phyloP scores from a whole-genome alignment of 2,113 vertebrate species.

The Ascaphus truei region DNA sequence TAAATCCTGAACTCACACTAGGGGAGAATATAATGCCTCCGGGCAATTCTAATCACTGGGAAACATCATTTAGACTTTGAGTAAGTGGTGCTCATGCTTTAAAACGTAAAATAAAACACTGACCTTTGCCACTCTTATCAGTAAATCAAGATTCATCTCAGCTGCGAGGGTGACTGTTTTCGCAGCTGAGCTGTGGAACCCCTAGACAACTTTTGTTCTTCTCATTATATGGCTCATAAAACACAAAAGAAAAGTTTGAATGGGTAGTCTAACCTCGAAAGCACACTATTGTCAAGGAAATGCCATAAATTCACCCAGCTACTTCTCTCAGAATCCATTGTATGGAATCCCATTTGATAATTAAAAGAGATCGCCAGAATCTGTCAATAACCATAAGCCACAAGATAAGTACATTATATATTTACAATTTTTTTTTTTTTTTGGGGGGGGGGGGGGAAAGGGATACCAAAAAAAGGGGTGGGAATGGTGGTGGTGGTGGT shows the following conservation, averaged over 20 bases:
- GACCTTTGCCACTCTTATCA: slow-evolving; percentile 39
- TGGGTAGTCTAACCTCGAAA: slow-evolving; percentile 21
- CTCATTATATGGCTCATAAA: slow-evolving; percentile 36
- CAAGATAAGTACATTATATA: too few relatives aligned
- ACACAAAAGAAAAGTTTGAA: slow-evolving; percentile 33
- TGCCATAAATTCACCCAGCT: slow-evolving; percentile 38
- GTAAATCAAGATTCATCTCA: slow-evolving; percentile 13
- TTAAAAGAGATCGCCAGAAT: too few relatives aligned
- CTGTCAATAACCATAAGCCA: too few relatives aligned
- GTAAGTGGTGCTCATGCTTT: not conserved
- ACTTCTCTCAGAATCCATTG: slow-evolving; percentile 1
- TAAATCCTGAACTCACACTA: not conserved
- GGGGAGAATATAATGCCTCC: not conserved
- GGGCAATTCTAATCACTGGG: not conserved
- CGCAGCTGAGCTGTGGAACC: not conserved
- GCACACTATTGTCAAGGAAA: slow-evolving; percentile 22
- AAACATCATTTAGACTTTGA: not conserved
- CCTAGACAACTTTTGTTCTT: slow-evolving; percentile 24
- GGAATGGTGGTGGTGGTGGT: too few relatives aligned
- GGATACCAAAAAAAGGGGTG: too few relatives aligned
- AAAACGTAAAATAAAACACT: slow-evolving; percentile 40
- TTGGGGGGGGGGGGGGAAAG: too few relatives aligned
- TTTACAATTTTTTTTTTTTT: too few relatives aligned
- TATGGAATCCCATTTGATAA: not conserved
- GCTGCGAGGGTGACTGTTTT: slow-evolving; percentile 2